Evolutionary conservation across 2,797 vertebrate species (phyloP), one percentile per base, ranked within the genome.

Genomic region (Gorsachius magnificus): DNA sequence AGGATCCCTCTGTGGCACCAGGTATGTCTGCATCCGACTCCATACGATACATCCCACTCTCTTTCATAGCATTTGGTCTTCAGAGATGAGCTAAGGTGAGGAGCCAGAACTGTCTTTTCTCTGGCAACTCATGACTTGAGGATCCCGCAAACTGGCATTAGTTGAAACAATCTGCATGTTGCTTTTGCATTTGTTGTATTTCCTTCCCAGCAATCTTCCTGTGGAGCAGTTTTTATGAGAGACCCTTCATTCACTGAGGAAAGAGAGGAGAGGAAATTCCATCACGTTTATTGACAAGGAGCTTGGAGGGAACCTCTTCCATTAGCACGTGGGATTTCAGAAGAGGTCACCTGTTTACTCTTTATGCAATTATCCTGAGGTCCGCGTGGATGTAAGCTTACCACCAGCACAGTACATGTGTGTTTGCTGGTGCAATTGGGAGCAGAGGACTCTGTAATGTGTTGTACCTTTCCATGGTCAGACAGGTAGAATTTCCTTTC

Each of bases 321-420:
- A 19, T 70, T 36, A 80, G 12, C 28, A 26, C 9, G 43, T 0
- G 6, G 46, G 31, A 43, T 26, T 45, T 71, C 69, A 81, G 87
- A 71, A 71, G 35, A 81, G 24, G 45, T 14, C 25, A 19, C 19
- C 10, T 58, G 9, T 80, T 69, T 41, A 26, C n/a, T 28, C 13
- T 36, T 56, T 9, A 36, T 29, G 43, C 14, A 36, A 10, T 54
- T 64, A 43, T 19, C 14, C 24, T 81, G 38, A 20, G 26, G 31
- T 85, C 70, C 6, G 8, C 5, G 2, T n/a, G 20, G 33, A 43
- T 48, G 36, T 33, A 41, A 19, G 10, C 16, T 13, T 48, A 85
- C 11, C 0, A 0, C 38, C 41, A 51, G 46, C 25, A 71, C 5
- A 36, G 58, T 18, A 33, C 0, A 0, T 3, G 1, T n/a, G 25